A percentile compares a stretch with the other conserved stretches of the same genome.
Conservation (phyloP, 2,888 invertebrate genomes). For the Lottia scabra region DNA sequence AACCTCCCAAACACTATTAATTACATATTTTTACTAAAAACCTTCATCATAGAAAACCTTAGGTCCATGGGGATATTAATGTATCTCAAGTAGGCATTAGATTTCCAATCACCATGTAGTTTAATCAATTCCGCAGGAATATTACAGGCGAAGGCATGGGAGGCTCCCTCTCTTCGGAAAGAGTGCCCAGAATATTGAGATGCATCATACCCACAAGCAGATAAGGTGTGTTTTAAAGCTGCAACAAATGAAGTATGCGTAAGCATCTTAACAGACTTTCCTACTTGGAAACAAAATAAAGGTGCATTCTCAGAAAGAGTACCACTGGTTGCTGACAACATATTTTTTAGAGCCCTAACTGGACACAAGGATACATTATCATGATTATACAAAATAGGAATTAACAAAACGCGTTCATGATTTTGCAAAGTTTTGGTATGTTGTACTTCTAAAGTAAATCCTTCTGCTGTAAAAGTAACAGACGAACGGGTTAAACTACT, state of each 20-base stretch:
- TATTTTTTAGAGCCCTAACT: background rate
- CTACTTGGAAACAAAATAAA: background rate
- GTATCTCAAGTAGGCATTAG: conserved; percentile 9
- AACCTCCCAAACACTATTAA: no score
- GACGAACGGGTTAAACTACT: background rate
- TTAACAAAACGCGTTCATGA: background rate
- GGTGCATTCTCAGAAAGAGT: background rate
- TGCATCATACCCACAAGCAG: background rate
- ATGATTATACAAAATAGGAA: background rate
- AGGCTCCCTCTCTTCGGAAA: conserved; percentile 16
- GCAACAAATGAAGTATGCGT: background rate
- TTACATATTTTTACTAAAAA: no score
- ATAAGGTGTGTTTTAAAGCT: background rate
- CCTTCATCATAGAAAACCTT: no score
- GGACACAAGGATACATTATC: background rate
- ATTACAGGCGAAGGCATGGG: conserved; percentile 10
- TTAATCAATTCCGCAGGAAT: conserved; percentile 10
- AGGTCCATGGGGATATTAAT: background rate
- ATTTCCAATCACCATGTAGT: conserved; percentile 12
- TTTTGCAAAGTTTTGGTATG: background rate
- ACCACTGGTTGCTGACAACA: background rate
- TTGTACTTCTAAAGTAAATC: background rate
- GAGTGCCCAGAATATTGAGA: conserved; percentile 13
- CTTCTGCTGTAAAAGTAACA: background rate
- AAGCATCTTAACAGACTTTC: background rate